Evolutionary conservation across 2,113 vertebrate genomes (phyloP).

Genomic region (Conger conger): DNA sequence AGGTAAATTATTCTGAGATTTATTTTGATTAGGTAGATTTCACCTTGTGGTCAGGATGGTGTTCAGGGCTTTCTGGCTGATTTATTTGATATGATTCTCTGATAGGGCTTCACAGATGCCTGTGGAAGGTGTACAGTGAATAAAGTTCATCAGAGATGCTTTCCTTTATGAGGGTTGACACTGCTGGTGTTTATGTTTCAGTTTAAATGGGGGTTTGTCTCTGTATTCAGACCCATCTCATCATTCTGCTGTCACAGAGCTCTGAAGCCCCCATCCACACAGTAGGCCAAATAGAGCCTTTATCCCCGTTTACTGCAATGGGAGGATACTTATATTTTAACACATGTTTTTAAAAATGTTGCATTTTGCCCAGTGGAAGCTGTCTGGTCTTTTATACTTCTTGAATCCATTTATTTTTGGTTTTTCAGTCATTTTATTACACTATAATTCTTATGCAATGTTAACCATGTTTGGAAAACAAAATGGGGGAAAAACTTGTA

Average conservation of each 20-base stretch:
- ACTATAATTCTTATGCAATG: neutral
- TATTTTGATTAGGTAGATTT: neutral
- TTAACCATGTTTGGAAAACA: neutral
- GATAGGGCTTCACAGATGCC: neutral
- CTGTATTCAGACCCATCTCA: no score
- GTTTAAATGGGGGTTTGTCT: no score
- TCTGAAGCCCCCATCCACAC: no score
- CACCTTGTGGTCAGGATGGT: neutral
- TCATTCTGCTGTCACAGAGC: no score
- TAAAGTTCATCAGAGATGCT: neutral
- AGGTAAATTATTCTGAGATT: neutral
- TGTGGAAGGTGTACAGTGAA: neutral
- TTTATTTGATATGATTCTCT: neutral
- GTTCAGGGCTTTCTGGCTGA: neutral
- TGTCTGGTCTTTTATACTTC: neutral
- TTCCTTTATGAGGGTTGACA: neutral
- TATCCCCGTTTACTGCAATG: neutral
- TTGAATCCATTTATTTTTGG: neutral
- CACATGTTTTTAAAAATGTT: neutral
- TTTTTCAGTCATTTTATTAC: neutral
- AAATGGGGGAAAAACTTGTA: no score
- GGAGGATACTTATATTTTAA: neutral
- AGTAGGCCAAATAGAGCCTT: neutral
- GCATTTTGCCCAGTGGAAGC: neutral
- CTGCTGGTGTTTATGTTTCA: neutral